Conservation (phyloP, 2,797 vertebrate genomes). For the Amazona ochrocephala region DNA sequence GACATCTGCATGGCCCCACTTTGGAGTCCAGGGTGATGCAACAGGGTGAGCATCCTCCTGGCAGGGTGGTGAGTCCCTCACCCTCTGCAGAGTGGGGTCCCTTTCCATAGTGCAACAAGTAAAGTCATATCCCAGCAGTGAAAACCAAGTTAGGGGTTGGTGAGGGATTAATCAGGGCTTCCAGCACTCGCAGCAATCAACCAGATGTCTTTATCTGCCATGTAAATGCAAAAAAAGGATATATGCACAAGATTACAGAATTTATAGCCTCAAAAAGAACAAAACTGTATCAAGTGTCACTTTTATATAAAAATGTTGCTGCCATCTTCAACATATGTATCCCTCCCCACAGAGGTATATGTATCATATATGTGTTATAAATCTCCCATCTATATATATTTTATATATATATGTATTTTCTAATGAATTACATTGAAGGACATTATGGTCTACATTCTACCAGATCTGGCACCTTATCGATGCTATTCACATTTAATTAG, state of each 20-base stretch:
- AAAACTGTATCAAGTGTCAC: conserved; percentile 27
- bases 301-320: conserved; percentile 60
- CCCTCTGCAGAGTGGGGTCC: accelerated
- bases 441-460: conserved; percentile 44
- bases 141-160: not conserved
- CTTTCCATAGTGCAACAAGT: not conserved
- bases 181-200: conserved; percentile 29
- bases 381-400: not conserved
- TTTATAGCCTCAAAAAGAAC: conserved; percentile 60
- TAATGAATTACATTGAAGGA: conserved; percentile 48
- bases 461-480: conserved; percentile 77
- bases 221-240: conserved; percentile 48
- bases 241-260: conserved; percentile 4
- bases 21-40: no score
- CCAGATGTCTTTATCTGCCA: conserved; percentile 49
- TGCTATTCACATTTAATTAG: conserved; percentile 86
- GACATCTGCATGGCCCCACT: not conserved
- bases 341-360: not conserved
- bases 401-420: conserved; percentile 10
- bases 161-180: not conserved
- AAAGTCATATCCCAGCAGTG: accelerated
- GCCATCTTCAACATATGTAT: not conserved
- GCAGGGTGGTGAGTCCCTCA: not conserved
- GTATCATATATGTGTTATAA: not conserved
- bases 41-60: not conserved